Evolutionary conservation across 2,888 invertebrate species (phyloP), one percentile per base, ranked within the genome.

Genomic region (Ectemnius continuus): DNA sequence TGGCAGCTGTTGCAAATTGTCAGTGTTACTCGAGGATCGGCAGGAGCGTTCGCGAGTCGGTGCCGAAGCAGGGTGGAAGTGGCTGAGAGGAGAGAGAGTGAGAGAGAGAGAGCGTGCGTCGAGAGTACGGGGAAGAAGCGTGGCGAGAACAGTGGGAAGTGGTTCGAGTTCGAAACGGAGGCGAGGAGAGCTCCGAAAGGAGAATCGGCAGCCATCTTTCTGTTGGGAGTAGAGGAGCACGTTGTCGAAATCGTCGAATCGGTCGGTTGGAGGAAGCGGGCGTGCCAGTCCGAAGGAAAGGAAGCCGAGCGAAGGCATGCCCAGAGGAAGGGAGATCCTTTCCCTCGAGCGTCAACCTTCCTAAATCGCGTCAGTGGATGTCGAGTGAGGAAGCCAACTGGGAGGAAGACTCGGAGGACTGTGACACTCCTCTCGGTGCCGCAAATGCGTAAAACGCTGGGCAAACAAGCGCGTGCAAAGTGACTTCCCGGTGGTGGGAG

Each of bases 401-500:
- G 45, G 71, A 46, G 70, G n/a, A 28, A 26, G 63, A 62, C 56
- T 64, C 36, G 64, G 18, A 23, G 47, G 2, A n/a, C 36, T 20
- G 45, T 52, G 58, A 56, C n/a, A 46, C 26, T 20, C 8, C 52
- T 48, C 6, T 14, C 46, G 18, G 23, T 59, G 18, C 59, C 65
- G 52, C 74, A 73, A 70, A 81, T 81, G 72, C 75, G 71, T 58
- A 61, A 71, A 71, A 67, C 70, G 67, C 57, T 63, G 68, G 66
- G 46, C 72, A 80, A 73, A 71, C 74, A 67, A 13, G 56, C 16
- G 62, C 68, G 70, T 62, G 73, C 79, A 80, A 83, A 84, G 87
- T 87, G 87, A 80, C 68, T 77, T 67, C 76, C 70, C 67, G 67
- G 75, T 72, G 82, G 79, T 76, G 82, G 67, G 78, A 63, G 72